phyloP scores from a whole-genome alignment of 1,140 invertebrate genomes.

The Patella vulgata region DNA sequence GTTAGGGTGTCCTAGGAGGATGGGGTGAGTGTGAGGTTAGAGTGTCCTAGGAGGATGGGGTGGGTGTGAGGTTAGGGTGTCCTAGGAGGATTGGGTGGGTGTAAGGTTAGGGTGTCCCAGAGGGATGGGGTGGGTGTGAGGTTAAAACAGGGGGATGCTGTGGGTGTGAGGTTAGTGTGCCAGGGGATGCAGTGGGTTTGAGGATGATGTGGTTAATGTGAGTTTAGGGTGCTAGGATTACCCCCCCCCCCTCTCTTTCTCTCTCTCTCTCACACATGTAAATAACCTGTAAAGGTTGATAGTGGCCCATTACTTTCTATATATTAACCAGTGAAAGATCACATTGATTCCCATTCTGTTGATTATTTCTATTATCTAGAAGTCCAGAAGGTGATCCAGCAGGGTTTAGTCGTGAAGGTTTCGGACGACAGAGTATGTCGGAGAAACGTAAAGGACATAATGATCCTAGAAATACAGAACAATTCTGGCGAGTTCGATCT shows the following conservation, averaged over 20 bases:
- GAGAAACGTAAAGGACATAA: slow-evolving; percentile 92
- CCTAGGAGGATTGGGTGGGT: no score
- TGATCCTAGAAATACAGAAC: slow-evolving; percentile 93
- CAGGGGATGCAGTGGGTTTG: no score
- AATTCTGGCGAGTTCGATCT: slow-evolving; percentile 80
- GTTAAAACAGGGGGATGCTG: slow-evolving; percentile 5
- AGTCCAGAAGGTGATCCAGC: slow-evolving; percentile 77
- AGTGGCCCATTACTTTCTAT: background rate
- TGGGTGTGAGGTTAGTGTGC: no score
- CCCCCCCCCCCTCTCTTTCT: no score
- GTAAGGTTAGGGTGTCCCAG: no score
- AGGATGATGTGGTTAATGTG: no score
- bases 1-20: no score
- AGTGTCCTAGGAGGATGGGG: no score
- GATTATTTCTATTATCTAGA: slow-evolving; percentile 52
- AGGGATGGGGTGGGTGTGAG: slow-evolving; percentile 1
- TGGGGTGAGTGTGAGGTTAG: no score
- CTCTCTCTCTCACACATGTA: no score
- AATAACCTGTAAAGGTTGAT: slow-evolving; percentile 26
- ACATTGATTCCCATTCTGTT: background rate
- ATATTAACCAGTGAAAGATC: background rate
- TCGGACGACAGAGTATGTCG: slow-evolving; percentile 96
- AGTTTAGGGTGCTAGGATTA: no score
- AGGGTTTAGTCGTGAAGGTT: slow-evolving; percentile 87
- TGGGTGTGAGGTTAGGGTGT: no score